Evolutionary conservation across 2,888 invertebrate species (phyloP).

Genomic region (Sinhomidia bicolor): DNA sequence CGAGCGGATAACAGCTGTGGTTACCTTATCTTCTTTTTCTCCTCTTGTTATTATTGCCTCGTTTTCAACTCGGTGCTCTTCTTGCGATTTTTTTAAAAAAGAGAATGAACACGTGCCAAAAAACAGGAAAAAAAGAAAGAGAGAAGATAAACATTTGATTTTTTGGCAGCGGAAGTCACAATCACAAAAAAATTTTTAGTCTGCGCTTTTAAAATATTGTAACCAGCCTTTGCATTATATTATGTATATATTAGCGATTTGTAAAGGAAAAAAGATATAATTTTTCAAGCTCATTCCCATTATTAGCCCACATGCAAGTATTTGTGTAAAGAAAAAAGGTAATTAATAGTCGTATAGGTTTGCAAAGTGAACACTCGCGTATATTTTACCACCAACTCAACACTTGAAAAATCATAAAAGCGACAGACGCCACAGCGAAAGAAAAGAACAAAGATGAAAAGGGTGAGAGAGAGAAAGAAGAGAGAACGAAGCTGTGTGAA

Average conservation of each 20-base stretch:
- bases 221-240: background rate
- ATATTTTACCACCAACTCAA: slow-evolving; percentile 19
- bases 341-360: slow-evolving; percentile 21
- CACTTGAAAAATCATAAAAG: background rate
- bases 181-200: background rate
- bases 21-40: slow-evolving; percentile 35
- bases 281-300: background rate
- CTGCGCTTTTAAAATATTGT: slow-evolving; percentile 3
- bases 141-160: slow-evolving; percentile 37
- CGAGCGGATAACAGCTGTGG: slow-evolving; percentile 25
- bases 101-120: slow-evolving; percentile 49
- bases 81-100: background rate
- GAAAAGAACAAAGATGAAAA: background rate
- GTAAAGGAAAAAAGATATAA: background rate
- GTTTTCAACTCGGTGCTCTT: slow-evolving; percentile 2
- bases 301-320: slow-evolving; percentile 18
- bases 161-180: slow-evolving; percentile 33
- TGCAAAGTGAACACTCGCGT: background rate
- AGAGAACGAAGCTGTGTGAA: background rate
- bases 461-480: background rate
- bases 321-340: background rate
- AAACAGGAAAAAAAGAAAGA: background rate
- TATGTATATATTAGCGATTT: no score
- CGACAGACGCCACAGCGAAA: background rate
- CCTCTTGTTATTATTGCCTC: background rate